Conservation (phyloP, 2,888 invertebrate species). For the Ormyrus labotus region DNA sequence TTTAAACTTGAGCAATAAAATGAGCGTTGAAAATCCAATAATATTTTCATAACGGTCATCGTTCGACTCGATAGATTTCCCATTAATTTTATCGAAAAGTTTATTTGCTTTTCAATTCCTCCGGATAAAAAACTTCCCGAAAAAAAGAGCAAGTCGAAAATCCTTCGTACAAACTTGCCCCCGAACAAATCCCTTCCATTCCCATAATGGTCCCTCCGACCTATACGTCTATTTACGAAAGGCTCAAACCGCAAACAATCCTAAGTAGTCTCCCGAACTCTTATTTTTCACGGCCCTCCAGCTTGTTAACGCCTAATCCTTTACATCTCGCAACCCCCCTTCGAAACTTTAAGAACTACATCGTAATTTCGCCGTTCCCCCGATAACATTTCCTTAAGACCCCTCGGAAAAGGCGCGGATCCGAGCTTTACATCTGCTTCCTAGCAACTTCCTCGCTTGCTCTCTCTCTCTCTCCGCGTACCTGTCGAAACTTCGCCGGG, state of each 20-base stretch:
- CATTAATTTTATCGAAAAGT: too few relatives aligned
- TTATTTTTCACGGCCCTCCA: conserved; percentile 6
- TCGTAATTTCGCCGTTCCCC: conserved; percentile 29
- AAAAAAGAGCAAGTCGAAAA: too few relatives aligned
- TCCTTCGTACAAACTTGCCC: too few relatives aligned
- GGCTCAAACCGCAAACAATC: not conserved
- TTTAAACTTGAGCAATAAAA: too few relatives aligned
- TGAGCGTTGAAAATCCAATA: too few relatives aligned
- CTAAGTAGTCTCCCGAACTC: not conserved
- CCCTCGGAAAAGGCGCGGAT: conserved; percentile 2
- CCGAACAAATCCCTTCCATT: too few relatives aligned
- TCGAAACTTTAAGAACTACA: conserved; percentile 34
- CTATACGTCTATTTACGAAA: too few relatives aligned
- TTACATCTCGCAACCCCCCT: not conserved
- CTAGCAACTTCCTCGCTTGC: not conserved
- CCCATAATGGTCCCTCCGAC: too few relatives aligned
- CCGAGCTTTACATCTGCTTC: conserved; percentile 39
- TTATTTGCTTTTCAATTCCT: too few relatives aligned
- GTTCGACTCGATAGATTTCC: too few relatives aligned
- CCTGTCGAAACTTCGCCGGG: conserved; percentile 31
- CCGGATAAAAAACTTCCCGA: too few relatives aligned
- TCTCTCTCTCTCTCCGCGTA: not conserved
- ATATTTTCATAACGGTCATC: too few relatives aligned
- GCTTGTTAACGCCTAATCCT: conserved; percentile 44
- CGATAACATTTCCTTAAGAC: conserved; percentile 23